A percentile compares a stretch with the other conserved stretches of the same genome.
phyloP scores from a whole-genome alignment of 2,888 invertebrate species.

The Shargacucullia verbasci region DNA sequence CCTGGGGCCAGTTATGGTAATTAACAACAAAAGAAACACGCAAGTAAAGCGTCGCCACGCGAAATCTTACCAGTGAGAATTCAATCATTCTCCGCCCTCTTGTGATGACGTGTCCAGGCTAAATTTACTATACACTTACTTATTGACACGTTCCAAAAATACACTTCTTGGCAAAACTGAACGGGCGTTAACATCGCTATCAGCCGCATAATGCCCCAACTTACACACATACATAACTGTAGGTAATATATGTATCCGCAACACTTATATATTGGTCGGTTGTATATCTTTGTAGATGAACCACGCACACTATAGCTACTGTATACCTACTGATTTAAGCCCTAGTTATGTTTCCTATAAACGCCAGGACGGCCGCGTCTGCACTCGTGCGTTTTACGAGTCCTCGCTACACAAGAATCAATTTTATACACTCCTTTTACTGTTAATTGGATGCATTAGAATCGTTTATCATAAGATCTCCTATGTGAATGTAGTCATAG shows the following conservation, averaged over 20 bases:
- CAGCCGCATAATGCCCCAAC: slow-evolving; percentile 84
- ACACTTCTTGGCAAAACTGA: slow-evolving; percentile 87
- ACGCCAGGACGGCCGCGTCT: slow-evolving; percentile 54
- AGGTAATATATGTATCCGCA: slow-evolving; percentile 60
- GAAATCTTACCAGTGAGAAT: slow-evolving; percentile 71
- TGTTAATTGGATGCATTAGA: slow-evolving; percentile 27
- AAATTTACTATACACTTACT: slow-evolving; percentile 88
- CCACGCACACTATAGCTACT: slow-evolving; percentile 24
- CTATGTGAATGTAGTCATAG: slow-evolving; percentile 9
- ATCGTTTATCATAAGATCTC: slow-evolving; percentile 14
- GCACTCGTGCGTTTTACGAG: slow-evolving; percentile 55
- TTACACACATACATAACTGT: slow-evolving; percentile 64
- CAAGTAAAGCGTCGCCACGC: slow-evolving; percentile 54
- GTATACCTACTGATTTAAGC: slow-evolving; percentile 50
- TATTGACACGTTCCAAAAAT: slow-evolving; percentile 89
- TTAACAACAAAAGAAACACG: slow-evolving; percentile 59
- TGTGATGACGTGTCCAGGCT: slow-evolving; percentile 83
- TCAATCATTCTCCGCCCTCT: slow-evolving; percentile 78
- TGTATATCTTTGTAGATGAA: slow-evolving; percentile 30
- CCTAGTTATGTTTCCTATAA: slow-evolving; percentile 59
- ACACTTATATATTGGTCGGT: slow-evolving; percentile 55
- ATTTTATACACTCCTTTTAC: slow-evolving; percentile 33
- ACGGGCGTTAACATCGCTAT: slow-evolving; percentile 88
- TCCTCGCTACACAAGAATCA: slow-evolving; percentile 22
- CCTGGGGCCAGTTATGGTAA: slow-evolving; percentile 55